Percentiles rank a stretch among this genome's conserved stretches.
These are phyloP conservation scores for Dipus sagitta DNA, from an alignment of 2,797 vertebrate species.

Conservation along the genomic window DNA sequence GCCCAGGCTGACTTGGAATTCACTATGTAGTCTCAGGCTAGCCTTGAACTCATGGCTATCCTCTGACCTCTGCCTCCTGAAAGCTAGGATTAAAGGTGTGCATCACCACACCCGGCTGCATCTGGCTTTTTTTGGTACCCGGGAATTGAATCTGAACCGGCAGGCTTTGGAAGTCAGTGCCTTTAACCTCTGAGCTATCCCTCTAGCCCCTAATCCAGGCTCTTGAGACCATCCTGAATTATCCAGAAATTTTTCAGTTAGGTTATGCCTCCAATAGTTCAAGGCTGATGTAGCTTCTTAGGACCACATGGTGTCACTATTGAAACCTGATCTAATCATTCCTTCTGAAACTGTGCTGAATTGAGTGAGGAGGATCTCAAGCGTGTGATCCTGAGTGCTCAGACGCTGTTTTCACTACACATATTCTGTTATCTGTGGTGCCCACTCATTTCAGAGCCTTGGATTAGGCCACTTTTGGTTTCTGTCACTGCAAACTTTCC, in stretches of 20 bases:
- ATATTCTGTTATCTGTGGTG: background rate
- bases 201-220: no score
- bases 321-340: background rate
- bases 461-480: background rate
- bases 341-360: background rate
- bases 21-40: no score
- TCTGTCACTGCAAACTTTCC: background rate
- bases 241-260: background rate
- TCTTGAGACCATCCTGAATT: background rate
- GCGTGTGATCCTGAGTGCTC: background rate
- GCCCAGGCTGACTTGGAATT: no score
- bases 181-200: no score
- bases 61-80: no score
- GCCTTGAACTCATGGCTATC: no score
- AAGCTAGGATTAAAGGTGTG: no score
- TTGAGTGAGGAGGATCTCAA: background rate
- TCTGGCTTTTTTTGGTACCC: no score
- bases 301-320: constrained; percentile 59
- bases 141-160: no score
- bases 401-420: background rate
- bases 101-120: no score
- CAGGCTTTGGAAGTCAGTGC: no score
- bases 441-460: background rate
- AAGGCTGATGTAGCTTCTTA: background rate
- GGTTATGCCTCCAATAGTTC: background rate